These are phyloP conservation scores for Chrysolina haemoptera DNA, from an alignment of 2,888 invertebrate genomes.

Conservation along the genomic window DNA sequence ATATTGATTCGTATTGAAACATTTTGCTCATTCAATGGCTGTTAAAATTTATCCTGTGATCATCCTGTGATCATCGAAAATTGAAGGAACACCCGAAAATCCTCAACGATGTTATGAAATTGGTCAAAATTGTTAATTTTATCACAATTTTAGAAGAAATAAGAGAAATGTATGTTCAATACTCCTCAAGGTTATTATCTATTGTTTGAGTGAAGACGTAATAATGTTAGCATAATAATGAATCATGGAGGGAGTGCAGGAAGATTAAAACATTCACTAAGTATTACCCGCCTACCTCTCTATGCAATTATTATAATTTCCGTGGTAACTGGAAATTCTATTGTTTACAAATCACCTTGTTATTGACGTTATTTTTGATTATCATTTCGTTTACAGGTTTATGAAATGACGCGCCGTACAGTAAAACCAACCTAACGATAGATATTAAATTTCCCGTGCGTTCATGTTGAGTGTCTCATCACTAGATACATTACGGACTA, in stretches of 20 bases:
- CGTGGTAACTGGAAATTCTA: conserved; percentile 9
- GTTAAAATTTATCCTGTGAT: no score
- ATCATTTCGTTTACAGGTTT: no score
- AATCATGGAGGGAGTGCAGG: not conserved
- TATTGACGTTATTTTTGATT: conserved; percentile 16
- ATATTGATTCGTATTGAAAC: no score
- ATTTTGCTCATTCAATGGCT: no score
- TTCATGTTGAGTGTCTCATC: no score
- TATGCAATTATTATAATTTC: conserved; percentile 2
- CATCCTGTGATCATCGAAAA: no score
- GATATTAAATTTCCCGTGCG: no score
- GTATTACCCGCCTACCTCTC: conserved; percentile 4
- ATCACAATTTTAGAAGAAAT: not conserved
- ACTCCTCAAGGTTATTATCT: conserved; percentile 1
- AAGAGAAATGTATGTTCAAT: not conserved
- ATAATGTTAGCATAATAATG: not conserved
- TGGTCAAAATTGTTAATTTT: not conserved
- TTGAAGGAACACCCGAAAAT: not conserved
- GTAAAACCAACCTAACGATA: no score
- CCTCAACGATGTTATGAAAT: not conserved
- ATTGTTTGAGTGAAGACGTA: conserved; percentile 3
- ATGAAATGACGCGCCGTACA: no score
- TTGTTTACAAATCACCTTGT: conserved; percentile 23
- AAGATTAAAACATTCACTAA: not conserved
- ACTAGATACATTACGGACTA: no score